Percentiles rank a stretch among this genome's conserved stretches.
Conservation (phyloP, 1,140 invertebrate genomes). For the Diorhabda carinulata region DNA sequence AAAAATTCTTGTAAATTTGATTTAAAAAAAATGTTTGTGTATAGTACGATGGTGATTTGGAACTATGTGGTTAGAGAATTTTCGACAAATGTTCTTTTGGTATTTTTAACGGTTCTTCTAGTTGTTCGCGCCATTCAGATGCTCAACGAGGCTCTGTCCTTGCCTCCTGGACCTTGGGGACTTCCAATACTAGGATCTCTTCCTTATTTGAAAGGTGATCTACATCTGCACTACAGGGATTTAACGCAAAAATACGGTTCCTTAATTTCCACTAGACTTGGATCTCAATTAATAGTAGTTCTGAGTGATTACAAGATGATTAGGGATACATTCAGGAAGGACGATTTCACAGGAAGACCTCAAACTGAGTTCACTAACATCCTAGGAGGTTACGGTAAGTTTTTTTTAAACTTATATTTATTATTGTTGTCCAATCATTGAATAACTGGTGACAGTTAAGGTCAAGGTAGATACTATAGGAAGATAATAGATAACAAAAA, state of each 20-base stretch:
- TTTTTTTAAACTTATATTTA: background rate
- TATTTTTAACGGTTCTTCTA: slow-evolving; percentile 55
- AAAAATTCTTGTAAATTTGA: slow-evolving; percentile 10
- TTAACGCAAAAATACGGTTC: slow-evolving; percentile 73
- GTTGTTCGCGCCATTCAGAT: slow-evolving; percentile 52
- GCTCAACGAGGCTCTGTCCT: slow-evolving; percentile 52
- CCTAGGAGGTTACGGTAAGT: slow-evolving; percentile 86
- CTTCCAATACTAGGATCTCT: slow-evolving; percentile 78
- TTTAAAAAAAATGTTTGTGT: slow-evolving; percentile 43
- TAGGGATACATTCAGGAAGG: slow-evolving; percentile 74
- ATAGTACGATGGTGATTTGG: slow-evolving; percentile 40
- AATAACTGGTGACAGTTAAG: too few relatives aligned
- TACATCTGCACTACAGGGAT: slow-evolving; percentile 73
- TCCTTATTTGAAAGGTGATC: slow-evolving; percentile 69
- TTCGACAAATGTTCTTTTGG: slow-evolving; percentile 44
- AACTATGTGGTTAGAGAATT: slow-evolving; percentile 34
- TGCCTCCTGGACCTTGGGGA: slow-evolving; percentile 84
- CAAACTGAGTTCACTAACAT: slow-evolving; percentile 78
- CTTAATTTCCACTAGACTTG: slow-evolving; percentile 76
- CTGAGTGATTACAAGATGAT: slow-evolving; percentile 81
- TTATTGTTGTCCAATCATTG: too few relatives aligned
- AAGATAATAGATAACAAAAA: too few relatives aligned
- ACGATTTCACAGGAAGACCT: slow-evolving; percentile 82
- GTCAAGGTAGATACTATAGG: too few relatives aligned
- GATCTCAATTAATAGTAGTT: slow-evolving; percentile 77